Evolutionary conservation across 2,888 invertebrate species (phyloP).

Genomic region (Calliphora vomitoria): DNA sequence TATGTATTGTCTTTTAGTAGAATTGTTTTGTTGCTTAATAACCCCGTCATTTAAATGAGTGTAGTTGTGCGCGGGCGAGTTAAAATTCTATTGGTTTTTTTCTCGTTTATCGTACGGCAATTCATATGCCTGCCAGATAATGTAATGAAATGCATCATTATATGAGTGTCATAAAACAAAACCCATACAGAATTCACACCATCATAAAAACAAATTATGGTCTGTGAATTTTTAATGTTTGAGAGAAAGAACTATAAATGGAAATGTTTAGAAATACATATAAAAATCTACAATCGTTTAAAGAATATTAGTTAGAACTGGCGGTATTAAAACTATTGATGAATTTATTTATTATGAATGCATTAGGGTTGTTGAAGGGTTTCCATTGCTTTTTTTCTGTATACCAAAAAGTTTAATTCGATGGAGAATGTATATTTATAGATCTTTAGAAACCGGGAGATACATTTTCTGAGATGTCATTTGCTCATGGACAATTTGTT

Average conservation of each 20-base stretch:
- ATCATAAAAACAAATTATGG: conserved; percentile 51
- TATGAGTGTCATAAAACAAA: conserved; percentile 27
- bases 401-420: no score
- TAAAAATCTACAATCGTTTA: background rate
- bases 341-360: conserved; percentile 7
- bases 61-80: conserved; percentile 27
- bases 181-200: conserved; percentile 48
- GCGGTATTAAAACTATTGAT: conserved; percentile 3
- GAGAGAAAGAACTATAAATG: background rate
- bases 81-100: conserved; percentile 4
- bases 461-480: no score
- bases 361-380: background rate
- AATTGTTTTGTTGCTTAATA: background rate
- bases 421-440: no score
- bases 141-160: conserved; percentile 19
- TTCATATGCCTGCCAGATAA: conserved; percentile 14
- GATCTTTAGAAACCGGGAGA: no score
- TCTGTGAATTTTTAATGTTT: conserved; percentile 1
- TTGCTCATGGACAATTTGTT: no score
- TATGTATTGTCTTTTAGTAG: background rate
- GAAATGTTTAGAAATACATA: background rate
- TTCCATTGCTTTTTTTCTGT: background rate
- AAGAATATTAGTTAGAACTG: background rate
- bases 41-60: conserved; percentile 41
- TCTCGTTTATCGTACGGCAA: background rate